These are phyloP conservation scores for Drosophila teissieri DNA, from an alignment of 1,140 invertebrate genomes.

Conservation along the genomic window DNA sequence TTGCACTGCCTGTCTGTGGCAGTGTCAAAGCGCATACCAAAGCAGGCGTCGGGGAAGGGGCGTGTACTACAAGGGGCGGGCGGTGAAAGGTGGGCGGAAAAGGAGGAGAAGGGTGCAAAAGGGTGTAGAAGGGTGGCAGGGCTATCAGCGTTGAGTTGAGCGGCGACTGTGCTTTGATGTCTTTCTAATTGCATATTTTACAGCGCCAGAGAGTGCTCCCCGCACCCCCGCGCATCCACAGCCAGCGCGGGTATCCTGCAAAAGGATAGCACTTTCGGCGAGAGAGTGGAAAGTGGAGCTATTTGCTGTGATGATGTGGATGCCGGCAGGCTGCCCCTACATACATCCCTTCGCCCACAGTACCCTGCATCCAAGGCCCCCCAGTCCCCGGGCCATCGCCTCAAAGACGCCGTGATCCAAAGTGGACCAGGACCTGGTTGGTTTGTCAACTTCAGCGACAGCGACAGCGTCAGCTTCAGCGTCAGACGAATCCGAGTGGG, in stretches of 20 bases:
- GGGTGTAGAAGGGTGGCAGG: conserved; percentile 11
- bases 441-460: conserved; percentile 26
- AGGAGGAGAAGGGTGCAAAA: not conserved
- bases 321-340: conserved; percentile 28
- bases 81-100: conserved; percentile 24
- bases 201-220: conserved; percentile 62
- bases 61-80: conserved; percentile 3
- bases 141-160: conserved; percentile 51
- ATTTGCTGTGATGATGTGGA: conserved; percentile 66
- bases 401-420: conserved; percentile 47
- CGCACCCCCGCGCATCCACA: conserved; percentile 12
- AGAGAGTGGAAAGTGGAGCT: conserved; percentile 68
- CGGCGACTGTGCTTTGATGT: conserved; percentile 74
- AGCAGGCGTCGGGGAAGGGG: conserved; percentile 39
- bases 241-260: conserved; percentile 52
- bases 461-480: conserved; percentile 18
- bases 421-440: conserved; percentile 59
- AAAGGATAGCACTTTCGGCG: conserved; percentile 59
- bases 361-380: too few relatives aligned
- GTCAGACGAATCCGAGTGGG: conserved; percentile 25
- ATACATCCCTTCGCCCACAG: not conserved
- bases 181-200: conserved; percentile 83
- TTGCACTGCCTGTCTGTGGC: conserved; percentile 27
- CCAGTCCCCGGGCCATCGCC: conserved; percentile 1
- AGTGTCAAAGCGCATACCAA: conserved; percentile 71